A percentile compares a stretch with the other conserved stretches of the same genome.
Conservation (phyloP, 2,797 vertebrate genomes). For the Gymnocypris eckloni region DNA sequence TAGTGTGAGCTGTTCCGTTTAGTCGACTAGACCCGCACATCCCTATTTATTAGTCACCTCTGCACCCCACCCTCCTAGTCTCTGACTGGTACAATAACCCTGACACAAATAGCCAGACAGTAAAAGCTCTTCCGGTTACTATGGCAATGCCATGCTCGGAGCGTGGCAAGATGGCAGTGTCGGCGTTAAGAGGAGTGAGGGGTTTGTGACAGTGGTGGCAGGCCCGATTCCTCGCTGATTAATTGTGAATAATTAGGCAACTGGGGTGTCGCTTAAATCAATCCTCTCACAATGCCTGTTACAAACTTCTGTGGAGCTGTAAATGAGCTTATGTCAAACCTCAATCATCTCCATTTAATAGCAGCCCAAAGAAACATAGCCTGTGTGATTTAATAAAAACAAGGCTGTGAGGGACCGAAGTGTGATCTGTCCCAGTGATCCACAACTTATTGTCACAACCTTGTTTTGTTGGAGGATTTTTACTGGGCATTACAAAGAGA, state of each 20-base stretch:
- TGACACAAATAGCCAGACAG: slow-evolving; percentile 58
- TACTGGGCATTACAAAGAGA: not conserved
- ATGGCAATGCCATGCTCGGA: slow-evolving; percentile 64
- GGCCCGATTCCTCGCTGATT: slow-evolving; percentile 67
- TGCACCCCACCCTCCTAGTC: slow-evolving; percentile 29
- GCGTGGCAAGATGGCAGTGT: slow-evolving; percentile 48
- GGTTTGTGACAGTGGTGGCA: slow-evolving; percentile 34
- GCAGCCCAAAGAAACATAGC: slow-evolving; percentile 1
- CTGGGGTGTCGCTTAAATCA: slow-evolving; percentile 35
- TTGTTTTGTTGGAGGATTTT: not conserved
- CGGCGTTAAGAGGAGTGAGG: slow-evolving; percentile 32
- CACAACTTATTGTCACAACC: not conserved
- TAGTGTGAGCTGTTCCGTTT: no score
- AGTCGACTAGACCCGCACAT: no score
- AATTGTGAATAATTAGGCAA: slow-evolving; percentile 76
- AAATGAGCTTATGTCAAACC: not conserved
- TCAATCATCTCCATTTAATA: not conserved
- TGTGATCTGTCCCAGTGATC: not conserved
- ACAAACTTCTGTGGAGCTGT: not conserved
- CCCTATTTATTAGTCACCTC: slow-evolving; percentile 4
- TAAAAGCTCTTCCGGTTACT: slow-evolving; percentile 67
- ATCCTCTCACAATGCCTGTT: not conserved
- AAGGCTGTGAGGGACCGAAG: not conserved
- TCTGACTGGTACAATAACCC: slow-evolving; percentile 54
- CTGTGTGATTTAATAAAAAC: not conserved